These are phyloP conservation scores for Axis porcinus DNA, from an alignment of 2,113 vertebrate species.

Conservation along the genomic window DNA sequence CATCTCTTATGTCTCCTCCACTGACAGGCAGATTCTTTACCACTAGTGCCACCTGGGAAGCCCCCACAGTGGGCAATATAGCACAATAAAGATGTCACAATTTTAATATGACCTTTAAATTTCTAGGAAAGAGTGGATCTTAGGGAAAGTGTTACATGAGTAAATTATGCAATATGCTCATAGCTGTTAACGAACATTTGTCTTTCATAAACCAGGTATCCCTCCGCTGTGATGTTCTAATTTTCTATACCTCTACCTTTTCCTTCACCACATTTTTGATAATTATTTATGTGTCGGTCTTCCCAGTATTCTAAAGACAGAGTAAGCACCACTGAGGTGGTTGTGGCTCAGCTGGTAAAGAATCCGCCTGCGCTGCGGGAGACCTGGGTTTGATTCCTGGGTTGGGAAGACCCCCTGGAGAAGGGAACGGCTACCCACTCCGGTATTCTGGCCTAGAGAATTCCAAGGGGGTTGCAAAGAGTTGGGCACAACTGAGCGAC, in stretches of 20 bases:
- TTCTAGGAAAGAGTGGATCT: neutral
- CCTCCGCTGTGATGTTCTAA: neutral
- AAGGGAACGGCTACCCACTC: neutral
- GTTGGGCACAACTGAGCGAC: neutral
- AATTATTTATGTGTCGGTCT: neutral
- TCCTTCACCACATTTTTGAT: neutral
- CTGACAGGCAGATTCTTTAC: neutral
- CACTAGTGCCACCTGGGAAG: neutral
- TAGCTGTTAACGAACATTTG: neutral
- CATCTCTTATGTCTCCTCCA: neutral
- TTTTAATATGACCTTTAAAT: neutral
- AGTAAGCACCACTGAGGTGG: neutral
- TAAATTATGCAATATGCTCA: neutral
- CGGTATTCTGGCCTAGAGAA: neutral
- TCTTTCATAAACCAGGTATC: neutral
- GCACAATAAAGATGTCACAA: neutral
- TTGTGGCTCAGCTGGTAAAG: neutral
- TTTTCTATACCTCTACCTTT: neutral
- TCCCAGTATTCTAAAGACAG: neutral
- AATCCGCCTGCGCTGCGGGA: neutral
- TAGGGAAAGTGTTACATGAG: neutral
- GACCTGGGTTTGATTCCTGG: neutral
- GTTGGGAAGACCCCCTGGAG: neutral
- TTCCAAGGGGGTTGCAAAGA: neutral
- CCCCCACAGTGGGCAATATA: neutral